phyloP scores from a whole-genome alignment of 2,797 vertebrate genomes.

The Amphiprion clarkii region DNA sequence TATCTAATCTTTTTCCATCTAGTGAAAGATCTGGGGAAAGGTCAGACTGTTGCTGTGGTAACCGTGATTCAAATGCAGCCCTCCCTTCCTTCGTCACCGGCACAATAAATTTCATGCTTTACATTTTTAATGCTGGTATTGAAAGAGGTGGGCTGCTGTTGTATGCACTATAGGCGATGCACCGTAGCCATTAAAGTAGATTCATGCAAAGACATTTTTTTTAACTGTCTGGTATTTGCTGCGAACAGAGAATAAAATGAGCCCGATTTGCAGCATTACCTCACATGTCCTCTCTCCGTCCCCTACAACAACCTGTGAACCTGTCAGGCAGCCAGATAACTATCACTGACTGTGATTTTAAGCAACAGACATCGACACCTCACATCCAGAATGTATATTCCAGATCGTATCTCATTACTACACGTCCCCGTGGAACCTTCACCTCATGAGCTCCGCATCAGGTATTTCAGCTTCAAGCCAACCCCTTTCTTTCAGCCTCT shows the following conservation, averaged over 20 bases:
- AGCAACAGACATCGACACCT: conserved; percentile 18
- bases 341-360: conserved; percentile 11
- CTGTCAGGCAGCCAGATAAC: conserved; percentile 9
- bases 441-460: conserved; percentile 7
- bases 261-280: neutral
- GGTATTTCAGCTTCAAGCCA: neutral
- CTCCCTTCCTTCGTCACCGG: conserved; percentile 12
- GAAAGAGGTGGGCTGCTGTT: neutral
- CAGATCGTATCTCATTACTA: conserved; percentile 29
- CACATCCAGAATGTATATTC: conserved; percentile 16
- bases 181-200: too few relatives aligned
- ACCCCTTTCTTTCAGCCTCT: neutral
- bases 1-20: conserved; percentile 49
- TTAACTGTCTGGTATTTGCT: too few relatives aligned
- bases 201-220: too few relatives aligned
- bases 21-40: conserved; percentile 51
- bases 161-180: too few relatives aligned
- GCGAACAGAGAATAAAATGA: neutral
- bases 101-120: conserved; percentile 24
- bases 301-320: neutral
- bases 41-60: conserved; percentile 61
- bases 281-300: neutral
- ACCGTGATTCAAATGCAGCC: conserved; percentile 45
- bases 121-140: conserved; percentile 28
- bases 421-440: conserved; percentile 3